Conservation (phyloP, 35 echinoderm and acorn worm genomes). For the Heliocidaris tuberculata region DNA sequence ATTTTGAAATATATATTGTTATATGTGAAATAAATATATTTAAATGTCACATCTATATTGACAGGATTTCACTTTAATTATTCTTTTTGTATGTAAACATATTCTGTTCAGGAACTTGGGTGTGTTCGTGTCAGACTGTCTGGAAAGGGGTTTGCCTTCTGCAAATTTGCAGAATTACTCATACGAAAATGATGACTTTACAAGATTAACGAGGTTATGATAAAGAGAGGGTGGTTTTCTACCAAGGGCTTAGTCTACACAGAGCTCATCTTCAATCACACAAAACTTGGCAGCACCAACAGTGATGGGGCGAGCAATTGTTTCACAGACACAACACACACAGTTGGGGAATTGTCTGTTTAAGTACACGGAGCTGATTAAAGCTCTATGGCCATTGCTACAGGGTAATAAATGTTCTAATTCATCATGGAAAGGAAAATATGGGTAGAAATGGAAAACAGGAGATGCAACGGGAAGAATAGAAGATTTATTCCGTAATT, state of each 20-base stretch:
- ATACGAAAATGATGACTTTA: background rate
- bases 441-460: no score
- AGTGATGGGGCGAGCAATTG: background rate
- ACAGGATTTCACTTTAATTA: background rate
- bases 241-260: background rate
- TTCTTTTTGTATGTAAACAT: background rate
- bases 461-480: no score
- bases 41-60: background rate
- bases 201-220: background rate
- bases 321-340: background rate
- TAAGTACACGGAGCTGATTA: no score
- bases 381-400: no score
- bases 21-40: slow-evolving; percentile 3
- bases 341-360: background rate
- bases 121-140: background rate
- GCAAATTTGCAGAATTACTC: background rate
- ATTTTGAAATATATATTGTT: background rate
- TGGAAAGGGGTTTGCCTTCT: background rate
- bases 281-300: background rate
- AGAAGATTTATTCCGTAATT: no score
- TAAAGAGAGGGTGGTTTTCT: background rate
- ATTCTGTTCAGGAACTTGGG: no score
- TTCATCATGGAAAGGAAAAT: no score
- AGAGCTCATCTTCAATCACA: background rate
- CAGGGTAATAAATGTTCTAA: no score